These are phyloP conservation scores for Yoshiicerus persimilis DNA, from an alignment of 1,140 invertebrate species.

Conservation along the genomic window DNA sequence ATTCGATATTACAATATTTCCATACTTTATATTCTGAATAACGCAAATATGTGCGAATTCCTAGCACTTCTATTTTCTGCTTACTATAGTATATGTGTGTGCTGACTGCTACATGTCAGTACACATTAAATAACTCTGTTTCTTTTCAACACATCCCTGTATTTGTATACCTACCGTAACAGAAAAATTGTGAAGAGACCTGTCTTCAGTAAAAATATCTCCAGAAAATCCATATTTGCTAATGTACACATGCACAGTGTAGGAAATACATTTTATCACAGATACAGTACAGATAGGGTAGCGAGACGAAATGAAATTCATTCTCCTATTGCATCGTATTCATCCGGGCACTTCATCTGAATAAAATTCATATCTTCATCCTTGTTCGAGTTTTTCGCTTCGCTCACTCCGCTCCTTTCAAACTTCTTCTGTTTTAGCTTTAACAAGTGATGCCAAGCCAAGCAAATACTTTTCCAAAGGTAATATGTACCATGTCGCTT, in stretches of 20 bases:
- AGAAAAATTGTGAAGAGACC: too few relatives aligned
- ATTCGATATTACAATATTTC: too few relatives aligned
- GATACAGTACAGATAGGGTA: neutral
- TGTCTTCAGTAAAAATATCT: neutral
- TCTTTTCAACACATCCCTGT: too few relatives aligned
- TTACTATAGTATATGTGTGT: too few relatives aligned
- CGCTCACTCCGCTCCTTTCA: neutral
- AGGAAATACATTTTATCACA: neutral
- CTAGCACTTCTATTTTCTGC: too few relatives aligned
- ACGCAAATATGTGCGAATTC: too few relatives aligned
- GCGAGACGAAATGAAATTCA: neutral
- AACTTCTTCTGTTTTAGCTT: constrained; percentile 1
- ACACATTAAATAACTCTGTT: too few relatives aligned
- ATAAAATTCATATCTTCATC: constrained; percentile 15
- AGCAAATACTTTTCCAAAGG: neutral
- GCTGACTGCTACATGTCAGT: too few relatives aligned
- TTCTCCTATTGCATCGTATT: neutral
- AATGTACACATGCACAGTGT: neutral
- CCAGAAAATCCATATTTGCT: neutral
- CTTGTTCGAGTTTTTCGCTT: neutral
- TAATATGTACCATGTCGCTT: neutral
- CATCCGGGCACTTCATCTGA: neutral
- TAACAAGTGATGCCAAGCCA: neutral
- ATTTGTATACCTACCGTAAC: too few relatives aligned
- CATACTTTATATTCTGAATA: too few relatives aligned